Evolutionary conservation across 1,140 invertebrate species (phyloP), one percentile per base, ranked within the genome.

Genomic region (Habropoda laboriosa): DNA sequence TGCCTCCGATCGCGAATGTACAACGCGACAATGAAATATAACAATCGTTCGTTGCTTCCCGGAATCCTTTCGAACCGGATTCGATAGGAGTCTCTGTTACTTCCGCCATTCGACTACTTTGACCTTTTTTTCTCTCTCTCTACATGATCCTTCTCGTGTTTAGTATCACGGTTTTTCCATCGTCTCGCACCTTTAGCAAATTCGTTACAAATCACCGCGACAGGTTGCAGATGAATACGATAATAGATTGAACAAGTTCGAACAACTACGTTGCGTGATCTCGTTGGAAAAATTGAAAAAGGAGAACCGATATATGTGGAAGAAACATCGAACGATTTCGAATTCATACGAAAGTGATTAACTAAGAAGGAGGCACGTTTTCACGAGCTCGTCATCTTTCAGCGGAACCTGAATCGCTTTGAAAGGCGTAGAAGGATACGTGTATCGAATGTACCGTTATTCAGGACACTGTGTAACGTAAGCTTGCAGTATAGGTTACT

Each of bases 11-110:
- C 67, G 60, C 72, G 75, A 66, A 70, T 6, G 38, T 40, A 38
- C 58, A 64, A n/a, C n/a, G n/a, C 30, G 60, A 61, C 66, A 80
- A 84, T 85, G 82, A 84, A 70, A 55, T 72, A 61, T 67, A 71
- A 64, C 30, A 42, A 57, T 66, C 35, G 40, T 38, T 27, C 10
- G 42, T 53, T 55, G 47, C 40, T 72, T 80, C 61, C 10, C 30
- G 49, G 55, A 24, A 82, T 77, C 67, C 64, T 81, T 76, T 85
- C 83, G 35, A 85, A 81, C 83, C 79, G 82, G 82, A 85, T 81
- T 49, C 63, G 53, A 24, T 58, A 49, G 47, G 5, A 32, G 45
- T n/a, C n/a, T n/a, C 45, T 6, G 72, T 24, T 63, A n/a, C 58
- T 53, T 71, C 66, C 53, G 66, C 35, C 30, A 47, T 35, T n/a